Evolutionary conservation across 2,113 vertebrate species (phyloP), one percentile per base, ranked within the genome.

Genomic region (Nyctereutes procyonoides): DNA sequence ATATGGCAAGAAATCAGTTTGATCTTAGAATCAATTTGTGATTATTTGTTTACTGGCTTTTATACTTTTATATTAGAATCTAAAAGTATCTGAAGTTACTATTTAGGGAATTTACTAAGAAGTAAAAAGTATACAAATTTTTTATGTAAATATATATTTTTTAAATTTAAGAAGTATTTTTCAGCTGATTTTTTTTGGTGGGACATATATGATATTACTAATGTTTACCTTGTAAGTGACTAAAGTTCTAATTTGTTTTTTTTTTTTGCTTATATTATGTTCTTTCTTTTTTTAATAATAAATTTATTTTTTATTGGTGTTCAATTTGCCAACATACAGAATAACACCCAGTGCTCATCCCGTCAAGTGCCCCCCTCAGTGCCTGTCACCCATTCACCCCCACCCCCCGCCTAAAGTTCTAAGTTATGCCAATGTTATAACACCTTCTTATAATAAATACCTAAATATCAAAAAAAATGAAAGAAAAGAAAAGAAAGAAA

Each of bases 91-190:
- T 14, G 2, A 69, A 32, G 8, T 85, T 63, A 43, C 13, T 82
- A 16, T 63, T 95, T 79, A 60, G 17, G 20, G 76, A 83, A 84
- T 76, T 86, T 90, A 89, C 15, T 69, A 32, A 53, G 12, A 56
- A 2, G 26, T 87, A 87, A 71, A 88, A 87, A 65, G 16, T 55
- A 1, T 38, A n/a, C 32, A 92, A 5, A 15, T 58, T 90, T 82
- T 90, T 62, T 17, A 24, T 65, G 5, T 82, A 22, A 35, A 30
- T 62, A 51, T 4, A 38, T 71, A 71, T 20, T 20, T 20, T 4
- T 24, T 76, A 69, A 62, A 90, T 38, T 91, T 95, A 82, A 69
- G 14, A 92, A 89, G 4, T 67, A 69, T 58, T 95, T 86, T 90
- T 91, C 19, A 58, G 5, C 22, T 85, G 13, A 67, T 48, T 63